Evolutionary conservation across 92 coral and sea anemone species (phyloP).

Genomic region (Actinostola sp.): DNA sequence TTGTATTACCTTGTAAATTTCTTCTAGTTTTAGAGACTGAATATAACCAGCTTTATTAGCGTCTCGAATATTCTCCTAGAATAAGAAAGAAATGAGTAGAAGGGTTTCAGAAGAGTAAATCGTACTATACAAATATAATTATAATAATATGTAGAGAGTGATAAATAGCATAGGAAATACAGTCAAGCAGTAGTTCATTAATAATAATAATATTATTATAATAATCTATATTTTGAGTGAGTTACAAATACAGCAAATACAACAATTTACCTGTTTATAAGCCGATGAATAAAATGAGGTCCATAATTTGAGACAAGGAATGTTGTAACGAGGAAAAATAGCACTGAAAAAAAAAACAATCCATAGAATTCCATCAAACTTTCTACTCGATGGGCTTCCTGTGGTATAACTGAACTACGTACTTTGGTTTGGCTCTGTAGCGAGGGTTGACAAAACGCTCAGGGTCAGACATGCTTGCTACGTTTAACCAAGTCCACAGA

Average conservation of each 20-base stretch:
- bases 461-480: slow-evolving; percentile 80
- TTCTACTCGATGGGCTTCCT: no score
- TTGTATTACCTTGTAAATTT: slow-evolving; percentile 57
- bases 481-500: slow-evolving; percentile 95
- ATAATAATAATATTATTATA: no score
- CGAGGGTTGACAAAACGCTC: slow-evolving; percentile 78
- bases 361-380: no score
- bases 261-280: slow-evolving; percentile 44
- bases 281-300: slow-evolving; percentile 68
- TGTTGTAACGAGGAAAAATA: slow-evolving; percentile 82
- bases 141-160: no score
- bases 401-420: no score
- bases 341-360: no score
- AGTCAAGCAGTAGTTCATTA: no score
- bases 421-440: slow-evolving; percentile 42
- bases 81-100: neutral
- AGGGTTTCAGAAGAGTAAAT: no score
- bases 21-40: slow-evolving; percentile 65
- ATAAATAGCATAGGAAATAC: no score
- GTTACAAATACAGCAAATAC: no score
- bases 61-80: slow-evolving; percentile 73
- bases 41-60: slow-evolving; percentile 80
- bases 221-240: no score
- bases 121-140: no score
- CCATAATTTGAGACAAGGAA: slow-evolving; percentile 88